Evolutionary conservation across 1,140 invertebrate genomes (phyloP), one percentile per base, ranked within the genome.

Genomic region (Wiebesia pumilae): DNA sequence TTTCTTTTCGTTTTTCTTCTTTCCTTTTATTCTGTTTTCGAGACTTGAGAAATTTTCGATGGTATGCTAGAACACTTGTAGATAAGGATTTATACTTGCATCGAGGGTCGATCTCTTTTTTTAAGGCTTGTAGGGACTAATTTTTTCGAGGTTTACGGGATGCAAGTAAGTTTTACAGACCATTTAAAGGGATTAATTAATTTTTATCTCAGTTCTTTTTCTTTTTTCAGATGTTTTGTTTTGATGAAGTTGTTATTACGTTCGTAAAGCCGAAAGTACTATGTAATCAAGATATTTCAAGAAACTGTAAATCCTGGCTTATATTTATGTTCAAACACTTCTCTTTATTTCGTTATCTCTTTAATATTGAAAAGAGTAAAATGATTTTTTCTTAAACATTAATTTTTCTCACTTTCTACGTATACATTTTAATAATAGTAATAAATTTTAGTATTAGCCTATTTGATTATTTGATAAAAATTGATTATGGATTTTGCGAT

Each of bases 1-100:
- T n/a, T n/a, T n/a, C n/a, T n/a, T n/a, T n/a, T n/a, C n/a, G n/a
- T n/a, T n/a, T n/a, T n/a, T n/a, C n/a, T n/a, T n/a, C n/a, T n/a
- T 83, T 82, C n/a, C 58, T 58, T 83, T 83, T 73, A 33, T 58
- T 58, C 51, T 38, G 58, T 75, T 75, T 51, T 40, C 38, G 30
- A 75, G 67, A 33, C 69, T 71, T 43, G 30, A 54, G 43, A 73
- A 73, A 58, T 83, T 58, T 83, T 77, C 71, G 33, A 54, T 65
- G 38, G 21, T 9, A 40, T 43, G 38, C 4, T 43, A 7, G 24
- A 43, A 77, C 75, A 67, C 38, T 38, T 14, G n/a, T 78, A 84
- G 83, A 84, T 84, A 84, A 84, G 75, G 75, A 84, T 84, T 84
- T 84, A 84, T 65, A 78, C 47, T 30, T 33, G 27, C 43, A 9